Percentiles rank a stretch among this genome's conserved stretches.
These are phyloP conservation scores for Chaenogobius annularis DNA, from an alignment of 2,113 vertebrate species.

Conservation along the genomic window DNA sequence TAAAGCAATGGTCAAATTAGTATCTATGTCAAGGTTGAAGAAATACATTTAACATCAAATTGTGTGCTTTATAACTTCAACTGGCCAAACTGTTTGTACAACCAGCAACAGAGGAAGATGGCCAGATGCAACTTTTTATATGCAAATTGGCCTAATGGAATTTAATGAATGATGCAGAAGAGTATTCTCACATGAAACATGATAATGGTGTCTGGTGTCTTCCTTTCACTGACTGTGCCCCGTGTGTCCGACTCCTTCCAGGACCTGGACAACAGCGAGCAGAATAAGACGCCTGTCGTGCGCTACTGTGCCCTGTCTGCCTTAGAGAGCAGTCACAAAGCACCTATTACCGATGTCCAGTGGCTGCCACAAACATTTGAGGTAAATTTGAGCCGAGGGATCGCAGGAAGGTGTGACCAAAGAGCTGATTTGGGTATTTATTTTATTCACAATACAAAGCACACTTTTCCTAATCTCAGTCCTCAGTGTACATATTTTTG, in stretches of 20 bases:
- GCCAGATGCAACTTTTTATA: neutral
- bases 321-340: slow-evolving; percentile 79
- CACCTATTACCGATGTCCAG: slow-evolving; percentile 83
- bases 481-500: neutral
- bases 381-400: slow-evolving; percentile 72
- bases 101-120: neutral
- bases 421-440: neutral
- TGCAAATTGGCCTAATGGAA: neutral
- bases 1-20: neutral
- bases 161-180: neutral
- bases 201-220: slow-evolving; percentile 4
- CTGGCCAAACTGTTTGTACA: neutral
- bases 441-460: neutral
- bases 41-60: neutral
- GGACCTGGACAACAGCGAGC: slow-evolving; percentile 52
- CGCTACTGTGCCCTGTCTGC: slow-evolving; percentile 81
- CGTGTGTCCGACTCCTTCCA: slow-evolving; percentile 54
- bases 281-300: slow-evolving; percentile 68
- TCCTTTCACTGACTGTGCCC: slow-evolving; percentile 16
- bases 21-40: neutral
- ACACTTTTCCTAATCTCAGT: neutral
- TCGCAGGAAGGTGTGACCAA: neutral
- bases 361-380: slow-evolving; percentile 84
- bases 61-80: neutral
- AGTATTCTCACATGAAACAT: neutral